These are phyloP conservation scores for Microctonus hyperodae DNA, from an alignment of 2,888 invertebrate genomes.

Conservation along the genomic window DNA sequence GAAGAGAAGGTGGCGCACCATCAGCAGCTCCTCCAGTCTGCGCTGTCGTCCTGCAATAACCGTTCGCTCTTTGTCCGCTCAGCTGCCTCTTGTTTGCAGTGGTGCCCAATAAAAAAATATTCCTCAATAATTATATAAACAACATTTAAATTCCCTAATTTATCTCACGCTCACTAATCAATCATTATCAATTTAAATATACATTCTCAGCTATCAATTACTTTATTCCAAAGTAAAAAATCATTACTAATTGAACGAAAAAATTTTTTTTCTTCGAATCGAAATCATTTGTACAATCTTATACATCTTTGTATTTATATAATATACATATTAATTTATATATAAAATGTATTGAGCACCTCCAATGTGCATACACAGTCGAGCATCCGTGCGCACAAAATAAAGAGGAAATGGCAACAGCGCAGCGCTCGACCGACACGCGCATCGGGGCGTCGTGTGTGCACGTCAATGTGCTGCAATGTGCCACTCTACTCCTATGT, in stretches of 20 bases:
- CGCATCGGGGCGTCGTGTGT: constrained; percentile 30
- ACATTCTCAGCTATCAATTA: constrained; percentile 1
- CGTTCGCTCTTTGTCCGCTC: constrained; percentile 62
- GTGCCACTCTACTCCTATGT: constrained; percentile 12
- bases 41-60: constrained; percentile 59
- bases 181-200: not conserved
- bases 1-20: constrained; percentile 30
- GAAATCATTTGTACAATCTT: no score
- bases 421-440: constrained; percentile 50
- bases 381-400: constrained; percentile 41
- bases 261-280: no score
- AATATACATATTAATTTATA: no score
- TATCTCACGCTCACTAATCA: no score
- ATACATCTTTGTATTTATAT: no score
- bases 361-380: constrained; percentile 50
- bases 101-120: constrained; percentile 54
- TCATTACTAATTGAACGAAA: no score
- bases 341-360: no score
- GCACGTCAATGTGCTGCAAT: constrained; percentile 24
- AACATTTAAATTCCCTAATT: constrained; percentile 7
- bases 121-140: not conserved
- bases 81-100: constrained; percentile 59
- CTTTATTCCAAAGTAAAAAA: no score
- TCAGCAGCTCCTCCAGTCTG: constrained; percentile 38
- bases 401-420: constrained; percentile 56